Evolutionary conservation across 2,113 vertebrate genomes (phyloP).

Genomic region (Leptosomus discolor): DNA sequence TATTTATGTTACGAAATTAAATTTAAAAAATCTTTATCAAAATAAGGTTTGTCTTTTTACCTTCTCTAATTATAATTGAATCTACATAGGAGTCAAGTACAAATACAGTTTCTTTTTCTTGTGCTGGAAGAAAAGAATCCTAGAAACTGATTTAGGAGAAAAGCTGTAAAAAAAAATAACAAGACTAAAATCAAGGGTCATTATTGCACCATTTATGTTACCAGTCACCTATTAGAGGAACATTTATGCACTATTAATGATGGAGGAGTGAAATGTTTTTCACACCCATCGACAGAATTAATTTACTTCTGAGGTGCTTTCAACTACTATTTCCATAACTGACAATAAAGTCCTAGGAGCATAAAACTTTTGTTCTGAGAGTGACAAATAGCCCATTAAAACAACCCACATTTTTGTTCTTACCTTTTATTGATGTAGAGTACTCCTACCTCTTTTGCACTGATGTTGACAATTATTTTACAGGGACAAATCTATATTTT

Average conservation of each 20-base stretch:
- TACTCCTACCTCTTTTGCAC: neutral
- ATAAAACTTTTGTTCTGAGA: neutral
- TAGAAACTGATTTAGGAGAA: neutral
- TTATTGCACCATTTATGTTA: neutral
- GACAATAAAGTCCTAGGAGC: neutral
- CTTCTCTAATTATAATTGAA: neutral
- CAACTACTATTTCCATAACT: neutral
- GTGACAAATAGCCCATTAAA: neutral
- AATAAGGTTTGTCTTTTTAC: neutral
- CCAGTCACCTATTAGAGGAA: neutral
- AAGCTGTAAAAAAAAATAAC: neutral
- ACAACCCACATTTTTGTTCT: neutral
- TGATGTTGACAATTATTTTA: neutral
- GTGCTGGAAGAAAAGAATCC: neutral
- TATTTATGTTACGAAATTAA: neutral
- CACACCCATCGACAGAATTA: neutral
- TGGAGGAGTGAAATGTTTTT: neutral
- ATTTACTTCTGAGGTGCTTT: neutral
- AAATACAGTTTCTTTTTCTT: neutral
- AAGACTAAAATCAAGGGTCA: neutral
- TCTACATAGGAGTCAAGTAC: neutral
- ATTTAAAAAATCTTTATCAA: neutral
- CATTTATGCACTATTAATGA: neutral
- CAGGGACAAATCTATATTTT: neutral
- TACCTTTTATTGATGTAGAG: neutral